Evolutionary conservation across 2,797 vertebrate species (phyloP), one percentile per base, ranked within the genome.

Genomic region (Picus viridis): DNA sequence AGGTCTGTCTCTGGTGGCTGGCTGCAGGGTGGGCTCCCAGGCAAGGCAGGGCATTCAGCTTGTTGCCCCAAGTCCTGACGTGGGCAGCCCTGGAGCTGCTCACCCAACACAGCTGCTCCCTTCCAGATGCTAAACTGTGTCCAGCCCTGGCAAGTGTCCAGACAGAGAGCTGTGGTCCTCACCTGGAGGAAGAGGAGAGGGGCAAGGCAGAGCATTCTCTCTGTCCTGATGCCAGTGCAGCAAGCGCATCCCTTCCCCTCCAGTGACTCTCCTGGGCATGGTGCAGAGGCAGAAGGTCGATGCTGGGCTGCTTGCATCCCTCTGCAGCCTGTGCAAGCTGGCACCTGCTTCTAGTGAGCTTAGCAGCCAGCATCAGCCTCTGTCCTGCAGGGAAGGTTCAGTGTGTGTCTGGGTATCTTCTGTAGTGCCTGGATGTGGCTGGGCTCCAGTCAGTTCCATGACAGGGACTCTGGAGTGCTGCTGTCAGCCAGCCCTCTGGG

Each of bases 181-280:
- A 12, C 22, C 68, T 41, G 2, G 6, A 16, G 15, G 57, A n/a
- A 36, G 59, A 68, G 62, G 23, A 39, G 12, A 39, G 39, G 47
- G 30, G 43, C 32, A 47, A 49, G 79, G 79, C 75, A 68, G 62
- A 68, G 58, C 76, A 19, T 26, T 23, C 54, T 70, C 45, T 69
- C 9, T 90, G 84, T 41, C 41, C 24, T 2, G 1, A 16, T 83
- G n/a, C 43, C 56, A 75, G 56, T 0, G 0, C 53, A 59, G n/a
- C 0, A 9, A 41, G 45, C 8, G 1, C 3, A 1, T 43, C 29
- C 13, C 12, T 9, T 65, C 22, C 12, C 5, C 16, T 26, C 39
- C 39, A 39, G 39, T 39, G 39, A 12, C 39, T 39, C 39, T 39
- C 12, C 39, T 39, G 57, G 43, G 14, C 1, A 1, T 26, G 53